Conservation (phyloP, 2,113 vertebrate species). For the Typhlomys cinereus region DNA sequence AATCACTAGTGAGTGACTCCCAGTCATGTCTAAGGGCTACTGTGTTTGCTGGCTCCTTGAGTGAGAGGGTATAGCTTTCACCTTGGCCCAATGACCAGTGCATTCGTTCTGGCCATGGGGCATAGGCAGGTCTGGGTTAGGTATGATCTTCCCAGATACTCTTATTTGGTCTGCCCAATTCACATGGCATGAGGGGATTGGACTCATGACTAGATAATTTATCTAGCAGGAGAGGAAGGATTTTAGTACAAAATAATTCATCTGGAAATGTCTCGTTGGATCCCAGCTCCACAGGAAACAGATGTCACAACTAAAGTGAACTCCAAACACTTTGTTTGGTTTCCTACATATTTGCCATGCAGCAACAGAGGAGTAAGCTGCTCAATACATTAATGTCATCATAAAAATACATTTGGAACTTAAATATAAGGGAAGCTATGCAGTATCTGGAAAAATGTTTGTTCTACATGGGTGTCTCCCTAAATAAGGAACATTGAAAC, state of each 20-base stretch:
- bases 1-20: too few species aligned
- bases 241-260: constrained; percentile 3
- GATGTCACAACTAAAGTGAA: not conserved
- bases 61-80: too few species aligned
- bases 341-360: not conserved
- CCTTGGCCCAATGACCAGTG: too few species aligned
- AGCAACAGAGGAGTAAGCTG: not conserved
- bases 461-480: not conserved
- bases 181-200: too few species aligned
- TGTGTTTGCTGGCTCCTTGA: too few species aligned
- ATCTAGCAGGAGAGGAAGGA: not conserved
- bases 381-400: not conserved
- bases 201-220: too few species aligned
- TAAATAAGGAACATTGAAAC: not conserved
- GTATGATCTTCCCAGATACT: too few species aligned
- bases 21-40: too few species aligned
- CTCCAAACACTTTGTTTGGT: not conserved
- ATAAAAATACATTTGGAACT: not conserved
- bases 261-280: not conserved
- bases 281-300: not conserved
- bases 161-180: too few species aligned
- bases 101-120: too few species aligned
- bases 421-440: not conserved
- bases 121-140: too few species aligned
- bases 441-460: not conserved